phyloP scores from a whole-genome alignment of 2,113 vertebrate species.

The Bufo gargarizans region DNA sequence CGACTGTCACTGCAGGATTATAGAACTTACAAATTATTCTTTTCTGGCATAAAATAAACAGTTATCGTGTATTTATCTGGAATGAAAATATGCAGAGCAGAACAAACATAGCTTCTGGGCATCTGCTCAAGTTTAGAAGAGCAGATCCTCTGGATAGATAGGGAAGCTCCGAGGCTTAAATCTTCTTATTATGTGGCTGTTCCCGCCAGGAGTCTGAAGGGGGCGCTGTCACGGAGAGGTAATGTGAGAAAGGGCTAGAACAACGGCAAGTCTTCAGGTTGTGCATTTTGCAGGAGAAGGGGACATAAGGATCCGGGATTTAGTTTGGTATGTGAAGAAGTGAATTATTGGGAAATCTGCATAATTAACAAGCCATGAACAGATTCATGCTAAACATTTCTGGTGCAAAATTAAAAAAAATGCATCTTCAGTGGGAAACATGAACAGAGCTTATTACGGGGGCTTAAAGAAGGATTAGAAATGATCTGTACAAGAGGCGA shows the following conservation, averaged over 20 bases:
- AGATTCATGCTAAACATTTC: slow-evolving; percentile 18
- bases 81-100: slow-evolving; percentile 54
- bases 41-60: background rate
- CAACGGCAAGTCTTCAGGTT: background rate
- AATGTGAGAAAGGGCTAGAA: background rate
- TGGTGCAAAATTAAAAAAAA: background rate
- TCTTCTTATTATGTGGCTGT: background rate
- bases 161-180: background rate
- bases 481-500: background rate
- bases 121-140: slow-evolving; percentile 15
- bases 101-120: slow-evolving; percentile 26
- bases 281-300: background rate
- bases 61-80: slow-evolving; percentile 30
- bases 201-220: background rate
- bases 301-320: background rate
- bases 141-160: slow-evolving; percentile 25
- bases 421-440: slow-evolving; percentile 4
- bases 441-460: background rate
- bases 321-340: background rate
- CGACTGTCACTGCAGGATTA: slow-evolving; percentile 61
- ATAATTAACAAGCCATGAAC: background rate
- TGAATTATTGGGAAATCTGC: background rate
- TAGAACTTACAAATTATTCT: slow-evolving; percentile 7
- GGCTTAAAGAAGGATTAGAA: slow-evolving; percentile 7
- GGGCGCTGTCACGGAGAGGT: background rate